Evolutionary conservation across 2,888 invertebrate species (phyloP).

Genomic region (Eristalis intricaria): DNA sequence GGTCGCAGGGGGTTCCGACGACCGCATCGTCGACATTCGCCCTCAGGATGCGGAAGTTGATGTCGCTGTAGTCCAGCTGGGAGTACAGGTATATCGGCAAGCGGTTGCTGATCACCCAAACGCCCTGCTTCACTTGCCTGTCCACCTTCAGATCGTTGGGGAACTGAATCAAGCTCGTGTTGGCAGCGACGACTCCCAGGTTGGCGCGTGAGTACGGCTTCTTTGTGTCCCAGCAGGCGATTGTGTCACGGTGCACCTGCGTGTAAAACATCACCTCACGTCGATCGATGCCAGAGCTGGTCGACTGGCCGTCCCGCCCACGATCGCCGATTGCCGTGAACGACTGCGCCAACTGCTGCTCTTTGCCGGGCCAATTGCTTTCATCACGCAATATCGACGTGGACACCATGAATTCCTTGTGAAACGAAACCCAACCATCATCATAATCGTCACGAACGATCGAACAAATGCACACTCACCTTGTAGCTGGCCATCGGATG

Average conservation of each 20-base stretch:
- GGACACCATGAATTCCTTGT: conserved; percentile 87
- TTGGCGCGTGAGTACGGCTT: conserved; percentile 86
- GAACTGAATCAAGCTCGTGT: conserved; percentile 85
- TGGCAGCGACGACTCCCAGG: conserved; percentile 80
- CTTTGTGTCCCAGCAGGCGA: conserved; percentile 91
- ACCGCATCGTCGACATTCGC: conserved; percentile 86
- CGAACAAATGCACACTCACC: conserved; percentile 72
- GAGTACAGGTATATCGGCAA: conserved; percentile 88
- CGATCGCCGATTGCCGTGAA: conserved; percentile 81
- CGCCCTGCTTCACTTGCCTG: conserved; percentile 84
- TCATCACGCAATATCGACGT: conserved; percentile 86
- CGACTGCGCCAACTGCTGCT: conserved; percentile 76
- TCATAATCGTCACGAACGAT: not conserved
- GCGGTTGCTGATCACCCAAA: conserved; percentile 90
- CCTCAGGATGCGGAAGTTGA: conserved; percentile 89
- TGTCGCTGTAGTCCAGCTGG: conserved; percentile 84
- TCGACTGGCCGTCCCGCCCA: conserved; percentile 86
- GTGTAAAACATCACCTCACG: conserved; percentile 89
- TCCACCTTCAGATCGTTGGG: conserved; percentile 92
- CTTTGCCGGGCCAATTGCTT: conserved; percentile 80
- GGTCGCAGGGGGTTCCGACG: conserved; percentile 87
- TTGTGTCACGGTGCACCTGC: conserved; percentile 87
- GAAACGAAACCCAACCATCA: conserved; percentile 8
- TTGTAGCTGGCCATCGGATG: conserved; percentile 91
- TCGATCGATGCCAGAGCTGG: conserved; percentile 87